phyloP scores from a whole-genome alignment of 2,888 invertebrate species.

The Eristalis pertinax region DNA sequence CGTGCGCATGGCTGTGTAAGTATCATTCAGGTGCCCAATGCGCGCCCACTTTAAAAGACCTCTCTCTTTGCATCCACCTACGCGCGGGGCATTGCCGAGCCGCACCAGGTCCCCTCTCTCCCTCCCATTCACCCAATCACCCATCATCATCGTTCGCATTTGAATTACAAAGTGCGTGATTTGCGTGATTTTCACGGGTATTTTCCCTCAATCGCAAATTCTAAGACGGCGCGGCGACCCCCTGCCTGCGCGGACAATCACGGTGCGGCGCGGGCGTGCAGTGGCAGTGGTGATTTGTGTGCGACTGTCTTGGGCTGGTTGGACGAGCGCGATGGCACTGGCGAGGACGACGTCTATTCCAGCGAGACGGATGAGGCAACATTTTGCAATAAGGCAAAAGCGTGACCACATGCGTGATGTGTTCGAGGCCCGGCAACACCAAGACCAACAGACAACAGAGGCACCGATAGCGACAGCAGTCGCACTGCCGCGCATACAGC shows the following conservation, averaged over 20 bases:
- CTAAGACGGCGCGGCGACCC: slow-evolving; percentile 49
- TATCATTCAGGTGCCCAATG: slow-evolving; percentile 55
- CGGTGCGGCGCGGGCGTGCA: background rate
- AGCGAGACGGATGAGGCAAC: slow-evolving; percentile 46
- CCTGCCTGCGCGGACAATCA: slow-evolving; percentile 31
- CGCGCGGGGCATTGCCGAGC: slow-evolving; percentile 21
- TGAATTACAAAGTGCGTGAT: slow-evolving; percentile 72
- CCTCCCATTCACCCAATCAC: background rate
- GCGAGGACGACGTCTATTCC: slow-evolving; percentile 21
- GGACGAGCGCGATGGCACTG: background rate
- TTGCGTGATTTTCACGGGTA: slow-evolving; percentile 67
- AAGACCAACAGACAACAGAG: too few species aligned
- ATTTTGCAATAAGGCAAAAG: slow-evolving; percentile 63
- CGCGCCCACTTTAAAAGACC: slow-evolving; percentile 58
- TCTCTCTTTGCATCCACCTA: slow-evolving; percentile 54
- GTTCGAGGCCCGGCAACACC: slow-evolving; percentile 18
- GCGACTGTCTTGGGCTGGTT: slow-evolving; percentile 9
- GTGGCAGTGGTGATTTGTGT: background rate
- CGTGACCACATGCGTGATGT: slow-evolving; percentile 71
- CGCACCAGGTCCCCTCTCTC: background rate
- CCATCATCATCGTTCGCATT: slow-evolving; percentile 34
- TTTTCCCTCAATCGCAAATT: slow-evolving; percentile 67
- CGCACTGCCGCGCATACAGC: slow-evolving; percentile 23
- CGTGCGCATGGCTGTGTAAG: slow-evolving; percentile 38
- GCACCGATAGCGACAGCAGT: slow-evolving; percentile 26